Evolutionary conservation across 92 coral and sea anemone genomes (phyloP).

Genomic region (Paragorgia papillata): DNA sequence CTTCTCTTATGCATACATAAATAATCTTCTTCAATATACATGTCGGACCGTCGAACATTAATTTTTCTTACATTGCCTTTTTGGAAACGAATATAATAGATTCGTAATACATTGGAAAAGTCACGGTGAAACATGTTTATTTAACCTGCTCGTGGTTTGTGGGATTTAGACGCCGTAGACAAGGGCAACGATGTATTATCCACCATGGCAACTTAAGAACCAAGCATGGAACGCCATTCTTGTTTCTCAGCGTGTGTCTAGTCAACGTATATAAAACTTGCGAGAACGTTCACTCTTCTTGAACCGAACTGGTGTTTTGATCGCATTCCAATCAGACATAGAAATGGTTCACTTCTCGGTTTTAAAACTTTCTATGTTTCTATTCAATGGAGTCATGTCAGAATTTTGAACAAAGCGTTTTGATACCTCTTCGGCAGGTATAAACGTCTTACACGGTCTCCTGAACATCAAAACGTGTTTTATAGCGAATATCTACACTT

Average conservation of each 20-base stretch:
- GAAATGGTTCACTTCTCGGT: background rate
- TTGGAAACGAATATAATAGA: background rate
- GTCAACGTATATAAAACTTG: background rate
- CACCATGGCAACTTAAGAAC: conserved; percentile 51
- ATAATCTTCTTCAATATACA: conserved; percentile 5
- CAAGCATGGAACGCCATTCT: conserved; percentile 41
- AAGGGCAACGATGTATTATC: conserved; percentile 41
- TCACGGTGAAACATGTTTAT: background rate
- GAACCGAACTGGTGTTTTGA: too few relatives aligned
- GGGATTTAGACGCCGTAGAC: conserved; percentile 46
- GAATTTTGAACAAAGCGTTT: too few relatives aligned
- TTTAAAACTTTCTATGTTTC: background rate
- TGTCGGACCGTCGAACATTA: background rate
- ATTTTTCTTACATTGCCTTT: background rate
- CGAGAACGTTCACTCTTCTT: background rate
- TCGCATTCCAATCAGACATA: too few relatives aligned
- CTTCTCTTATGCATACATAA: conserved; percentile 45
- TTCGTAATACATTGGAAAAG: background rate
- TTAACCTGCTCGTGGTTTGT: background rate
- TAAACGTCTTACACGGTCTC: background rate
- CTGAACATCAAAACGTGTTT: background rate
- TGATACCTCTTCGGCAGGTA: background rate
- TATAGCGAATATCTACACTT: background rate
- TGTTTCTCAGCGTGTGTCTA: conserved; percentile 31
- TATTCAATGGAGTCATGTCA: too few relatives aligned